Conservation (phyloP, 2,797 vertebrate genomes). For the Lepilemur ruficaudatus region DNA sequence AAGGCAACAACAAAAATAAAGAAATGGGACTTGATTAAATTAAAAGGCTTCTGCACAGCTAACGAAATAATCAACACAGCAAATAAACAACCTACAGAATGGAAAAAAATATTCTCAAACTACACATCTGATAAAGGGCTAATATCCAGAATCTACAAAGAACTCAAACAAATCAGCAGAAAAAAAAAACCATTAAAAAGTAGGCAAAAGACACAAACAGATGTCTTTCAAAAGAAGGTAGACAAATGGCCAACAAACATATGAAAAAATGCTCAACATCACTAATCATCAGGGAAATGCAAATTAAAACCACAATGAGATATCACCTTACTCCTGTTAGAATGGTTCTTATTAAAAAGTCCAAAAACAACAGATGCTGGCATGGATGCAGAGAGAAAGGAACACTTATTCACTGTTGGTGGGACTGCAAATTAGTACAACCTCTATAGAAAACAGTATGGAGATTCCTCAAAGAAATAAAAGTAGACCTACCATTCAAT, state of each 20-base stretch:
- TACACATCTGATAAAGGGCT: neutral
- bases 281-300: neutral
- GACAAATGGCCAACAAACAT: neutral
- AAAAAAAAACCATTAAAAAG: neutral
- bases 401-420: neutral
- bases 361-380: neutral
- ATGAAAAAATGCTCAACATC: neutral
- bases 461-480: neutral
- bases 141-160: neutral
- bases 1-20: neutral
- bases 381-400: neutral
- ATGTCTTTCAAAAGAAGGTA: neutral
- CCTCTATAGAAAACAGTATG: neutral
- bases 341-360: neutral
- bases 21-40: neutral
- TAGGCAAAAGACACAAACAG: neutral
- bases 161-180: neutral
- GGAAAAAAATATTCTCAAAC: neutral
- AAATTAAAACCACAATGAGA: neutral
- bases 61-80: neutral
- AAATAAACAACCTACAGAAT: neutral
- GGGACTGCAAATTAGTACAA: neutral
- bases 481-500: neutral
- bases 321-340: neutral
- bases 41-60: neutral